phyloP scores from a whole-genome alignment of 2,888 invertebrate species.

The Timandra comae region DNA sequence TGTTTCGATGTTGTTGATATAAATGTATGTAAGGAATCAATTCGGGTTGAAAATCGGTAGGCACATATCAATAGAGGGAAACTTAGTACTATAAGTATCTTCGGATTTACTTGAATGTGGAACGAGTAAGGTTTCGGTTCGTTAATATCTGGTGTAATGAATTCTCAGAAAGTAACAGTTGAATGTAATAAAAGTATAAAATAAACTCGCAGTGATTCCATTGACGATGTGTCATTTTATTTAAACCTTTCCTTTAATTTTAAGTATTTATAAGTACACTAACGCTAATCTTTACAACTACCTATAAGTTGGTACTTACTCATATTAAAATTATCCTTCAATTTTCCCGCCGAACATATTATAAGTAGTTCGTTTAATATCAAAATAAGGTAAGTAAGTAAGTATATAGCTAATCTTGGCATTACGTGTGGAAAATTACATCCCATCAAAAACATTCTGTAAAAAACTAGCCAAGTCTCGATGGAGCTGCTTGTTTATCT shows the following conservation, averaged over 20 bases:
- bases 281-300: no score
- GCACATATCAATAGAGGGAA: conserved; percentile 68
- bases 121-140: conserved; percentile 47
- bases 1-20: conserved; percentile 75
- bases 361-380: no score
- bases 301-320: no score
- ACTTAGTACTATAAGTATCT: conserved; percentile 75
- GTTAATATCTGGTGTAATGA: conserved; percentile 47
- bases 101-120: conserved; percentile 58
- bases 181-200: conserved; percentile 73
- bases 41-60: conserved; percentile 46
- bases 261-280: no score
- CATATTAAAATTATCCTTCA: no score
- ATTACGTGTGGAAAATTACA: no score
- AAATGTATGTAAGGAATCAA: conserved; percentile 73
- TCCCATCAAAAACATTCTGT: no score
- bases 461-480: no score
- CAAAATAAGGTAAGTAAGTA: no score
- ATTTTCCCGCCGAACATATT: no score
- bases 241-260: conserved; percentile 21
- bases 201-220: conserved; percentile 78
- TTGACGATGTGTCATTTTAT: conserved; percentile 57
- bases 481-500: no score
- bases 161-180: conserved; percentile 63
- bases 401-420: no score